Conservation (phyloP, 2,888 invertebrate genomes). For the Embidobia sp. region DNA sequence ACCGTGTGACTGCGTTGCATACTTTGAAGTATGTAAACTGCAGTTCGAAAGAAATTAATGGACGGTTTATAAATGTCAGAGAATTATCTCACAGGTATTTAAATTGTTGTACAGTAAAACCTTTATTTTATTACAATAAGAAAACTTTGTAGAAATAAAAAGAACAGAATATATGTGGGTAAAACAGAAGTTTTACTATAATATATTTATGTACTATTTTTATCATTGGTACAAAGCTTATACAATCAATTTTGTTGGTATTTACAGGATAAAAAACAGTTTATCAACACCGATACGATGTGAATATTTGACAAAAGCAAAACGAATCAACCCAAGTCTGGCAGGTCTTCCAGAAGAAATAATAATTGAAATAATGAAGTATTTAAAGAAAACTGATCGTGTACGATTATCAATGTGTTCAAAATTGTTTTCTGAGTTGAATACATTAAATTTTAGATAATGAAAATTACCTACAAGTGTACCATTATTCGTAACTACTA, state of each 20-base stretch:
- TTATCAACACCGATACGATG: slow-evolving; percentile 83
- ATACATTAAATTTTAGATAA: no score
- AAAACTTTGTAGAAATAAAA: no score
- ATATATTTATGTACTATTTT: neutral
- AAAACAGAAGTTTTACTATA: no score
- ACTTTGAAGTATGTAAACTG: slow-evolving; percentile 74
- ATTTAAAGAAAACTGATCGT: slow-evolving; percentile 59
- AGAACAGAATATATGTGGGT: no score
- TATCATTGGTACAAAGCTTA: neutral
- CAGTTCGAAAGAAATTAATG: slow-evolving; percentile 69
- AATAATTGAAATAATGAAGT: slow-evolving; percentile 72
- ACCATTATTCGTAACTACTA: no score
- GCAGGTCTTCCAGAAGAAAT: slow-evolving; percentile 80
- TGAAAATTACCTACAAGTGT: no score
- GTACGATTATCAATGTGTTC: slow-evolving; percentile 21
- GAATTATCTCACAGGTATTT: slow-evolving; percentile 73
- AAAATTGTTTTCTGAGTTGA: slow-evolving; percentile 6
- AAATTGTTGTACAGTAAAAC: neutral
- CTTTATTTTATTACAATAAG: neutral
- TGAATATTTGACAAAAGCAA: slow-evolving; percentile 82
- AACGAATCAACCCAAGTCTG: slow-evolving; percentile 75
- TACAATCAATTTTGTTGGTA: slow-evolving; percentile 65
- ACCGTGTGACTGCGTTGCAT: slow-evolving; percentile 68
- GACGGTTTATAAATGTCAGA: slow-evolving; percentile 73
- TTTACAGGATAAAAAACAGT: slow-evolving; percentile 81